A percentile compares a stretch with the other conserved stretches of the same genome.
phyloP scores from a whole-genome alignment of 2,113 vertebrate species.

The Sebastes schlegelii region DNA sequence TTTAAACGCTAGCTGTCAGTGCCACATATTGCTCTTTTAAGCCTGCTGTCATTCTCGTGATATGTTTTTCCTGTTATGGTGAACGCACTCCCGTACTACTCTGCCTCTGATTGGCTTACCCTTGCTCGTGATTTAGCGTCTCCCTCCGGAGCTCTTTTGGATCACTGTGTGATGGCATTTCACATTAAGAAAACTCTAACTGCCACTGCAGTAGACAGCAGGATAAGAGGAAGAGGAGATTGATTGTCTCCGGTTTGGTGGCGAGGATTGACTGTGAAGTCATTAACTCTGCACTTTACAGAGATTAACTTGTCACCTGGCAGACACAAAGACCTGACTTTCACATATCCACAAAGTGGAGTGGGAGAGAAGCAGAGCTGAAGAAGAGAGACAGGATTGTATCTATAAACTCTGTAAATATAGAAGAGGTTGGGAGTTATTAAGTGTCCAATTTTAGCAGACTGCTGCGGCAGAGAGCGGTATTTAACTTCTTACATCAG shows the following conservation, averaged over 20 bases:
- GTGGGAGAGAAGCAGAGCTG: slow-evolving; percentile 21
- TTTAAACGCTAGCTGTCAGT: too few relatives aligned
- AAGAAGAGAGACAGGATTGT: slow-evolving; percentile 19
- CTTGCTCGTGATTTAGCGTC: too few relatives aligned
- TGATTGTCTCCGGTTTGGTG: slow-evolving; percentile 68
- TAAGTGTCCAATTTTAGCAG: background rate
- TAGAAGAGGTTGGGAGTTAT: slow-evolving; percentile 21
- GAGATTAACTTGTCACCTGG: slow-evolving; percentile 79
- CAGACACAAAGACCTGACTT: slow-evolving; percentile 55
- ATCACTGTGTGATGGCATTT: slow-evolving; percentile 51
- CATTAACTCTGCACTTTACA: slow-evolving; percentile 74
- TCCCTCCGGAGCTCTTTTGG: slow-evolving; percentile 24
- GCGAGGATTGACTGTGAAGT: slow-evolving; percentile 61
- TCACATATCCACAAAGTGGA: slow-evolving; percentile 58
- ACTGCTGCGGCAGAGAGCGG: background rate
- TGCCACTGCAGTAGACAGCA: slow-evolving; percentile 53
- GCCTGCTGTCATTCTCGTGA: slow-evolving; percentile 36
- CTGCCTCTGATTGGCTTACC: background rate
- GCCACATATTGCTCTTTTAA: background rate
- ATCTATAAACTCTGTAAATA: slow-evolving; percentile 32
- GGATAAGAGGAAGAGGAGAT: slow-evolving; percentile 58
- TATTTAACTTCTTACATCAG: background rate
- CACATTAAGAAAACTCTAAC: slow-evolving; percentile 51
- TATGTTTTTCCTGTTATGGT: background rate
- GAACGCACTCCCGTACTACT: background rate